These are phyloP conservation scores for Clamator glandarius DNA, from an alignment of 2,797 vertebrate genomes.

Conservation along the genomic window DNA sequence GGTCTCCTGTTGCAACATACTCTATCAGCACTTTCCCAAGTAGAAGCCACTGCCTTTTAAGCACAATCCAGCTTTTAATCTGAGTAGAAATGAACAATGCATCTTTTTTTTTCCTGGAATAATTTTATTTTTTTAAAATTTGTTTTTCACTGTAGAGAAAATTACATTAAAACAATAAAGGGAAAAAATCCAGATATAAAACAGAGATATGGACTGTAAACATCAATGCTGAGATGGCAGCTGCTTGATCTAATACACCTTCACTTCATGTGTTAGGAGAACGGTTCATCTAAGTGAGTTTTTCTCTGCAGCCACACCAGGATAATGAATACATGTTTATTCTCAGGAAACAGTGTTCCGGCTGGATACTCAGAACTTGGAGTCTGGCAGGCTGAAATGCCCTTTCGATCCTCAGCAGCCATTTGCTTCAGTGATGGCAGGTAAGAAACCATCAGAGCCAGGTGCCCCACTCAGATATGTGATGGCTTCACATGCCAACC, in stretches of 20 bases:
- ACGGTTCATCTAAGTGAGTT: not conserved
- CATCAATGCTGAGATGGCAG: not conserved
- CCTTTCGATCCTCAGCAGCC: conserved; percentile 95
- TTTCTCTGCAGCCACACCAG: not conserved
- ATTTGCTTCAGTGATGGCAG: conserved; percentile 94
- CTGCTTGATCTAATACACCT: not conserved
- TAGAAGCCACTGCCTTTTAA: conserved; percentile 31
- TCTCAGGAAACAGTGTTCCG: conserved; percentile 87
- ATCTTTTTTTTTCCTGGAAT: not conserved
- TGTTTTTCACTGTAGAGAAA: not conserved
- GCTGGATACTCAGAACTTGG: conserved; percentile 84
- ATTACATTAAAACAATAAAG: not conserved
- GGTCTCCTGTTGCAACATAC: conserved; percentile 40
- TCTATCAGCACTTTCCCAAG: conserved; percentile 49
- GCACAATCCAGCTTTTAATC: conserved; percentile 26
- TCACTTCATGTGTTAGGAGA: not conserved
- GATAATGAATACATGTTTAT: conserved; percentile 25
- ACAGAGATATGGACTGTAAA: not conserved
- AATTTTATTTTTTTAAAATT: not conserved
- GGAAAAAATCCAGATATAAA: not conserved
- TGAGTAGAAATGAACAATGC: not conserved
- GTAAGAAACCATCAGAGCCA: conserved; percentile 74
- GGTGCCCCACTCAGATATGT: not conserved
- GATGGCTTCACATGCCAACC: accelerated
- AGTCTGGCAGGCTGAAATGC: conserved; percentile 97